A percentile compares a stretch with the other conserved stretches of the same genome.
phyloP scores from a whole-genome alignment of 2,113 vertebrate species.

The Grammomys dolichurus region DNA sequence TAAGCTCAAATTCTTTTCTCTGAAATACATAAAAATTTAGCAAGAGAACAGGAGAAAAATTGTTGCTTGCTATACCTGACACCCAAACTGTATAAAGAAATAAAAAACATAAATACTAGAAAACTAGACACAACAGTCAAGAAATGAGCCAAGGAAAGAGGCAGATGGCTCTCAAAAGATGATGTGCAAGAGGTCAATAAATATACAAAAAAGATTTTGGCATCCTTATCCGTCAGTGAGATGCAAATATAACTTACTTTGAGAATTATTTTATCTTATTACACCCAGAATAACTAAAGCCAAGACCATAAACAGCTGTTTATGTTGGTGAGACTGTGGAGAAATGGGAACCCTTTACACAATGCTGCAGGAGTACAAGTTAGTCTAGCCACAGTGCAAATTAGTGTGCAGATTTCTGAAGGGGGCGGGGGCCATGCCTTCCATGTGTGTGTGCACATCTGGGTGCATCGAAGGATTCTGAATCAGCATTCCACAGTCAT shows the following conservation, averaged over 20 bases:
- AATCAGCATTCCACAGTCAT: neutral
- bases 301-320: neutral
- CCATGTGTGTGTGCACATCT: too few relatives aligned
- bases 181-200: neutral
- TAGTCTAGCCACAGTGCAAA: neutral
- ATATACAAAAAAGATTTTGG: neutral
- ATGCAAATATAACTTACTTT: neutral
- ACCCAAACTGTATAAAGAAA: neutral
- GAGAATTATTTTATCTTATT: neutral
- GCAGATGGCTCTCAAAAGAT: neutral
- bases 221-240: neutral
- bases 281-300: too few relatives aligned
- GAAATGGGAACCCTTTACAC: neutral
- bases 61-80: neutral
- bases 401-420: neutral
- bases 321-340: neutral
- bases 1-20: neutral
- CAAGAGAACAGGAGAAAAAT: neutral
- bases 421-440: neutral
- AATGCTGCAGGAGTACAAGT: neutral
- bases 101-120: neutral
- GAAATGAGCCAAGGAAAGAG: neutral
- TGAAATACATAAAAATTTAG: slow-evolving; percentile 1
- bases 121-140: neutral
- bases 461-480: neutral